Evolutionary conservation across 2,113 vertebrate species (phyloP).

Genomic region (Vanacampus margaritifer): DNA sequence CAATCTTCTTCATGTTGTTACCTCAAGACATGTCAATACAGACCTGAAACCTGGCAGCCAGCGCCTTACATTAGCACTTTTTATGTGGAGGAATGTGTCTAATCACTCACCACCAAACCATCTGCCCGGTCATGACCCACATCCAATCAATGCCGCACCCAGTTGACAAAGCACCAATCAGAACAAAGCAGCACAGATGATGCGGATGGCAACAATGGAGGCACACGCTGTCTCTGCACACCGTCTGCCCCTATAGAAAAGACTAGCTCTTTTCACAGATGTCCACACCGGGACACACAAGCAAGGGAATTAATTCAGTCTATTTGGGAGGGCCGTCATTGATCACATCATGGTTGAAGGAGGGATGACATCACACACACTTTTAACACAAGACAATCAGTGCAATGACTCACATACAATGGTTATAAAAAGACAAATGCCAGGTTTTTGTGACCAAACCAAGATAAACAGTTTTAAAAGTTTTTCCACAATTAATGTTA

Average conservation of each 20-base stretch:
- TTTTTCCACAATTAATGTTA: no score
- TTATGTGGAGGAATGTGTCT: constrained; percentile 43
- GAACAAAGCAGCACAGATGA: constrained; percentile 39
- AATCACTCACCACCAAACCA: constrained; percentile 53
- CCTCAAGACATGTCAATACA: neutral
- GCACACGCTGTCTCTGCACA: constrained; percentile 54
- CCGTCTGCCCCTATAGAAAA: constrained; percentile 25
- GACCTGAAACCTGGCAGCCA: neutral
- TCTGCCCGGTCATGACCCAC: constrained; percentile 69
- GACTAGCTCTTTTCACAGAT: constrained; percentile 37
- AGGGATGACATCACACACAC: constrained; percentile 23
- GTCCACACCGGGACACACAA: constrained; percentile 17
- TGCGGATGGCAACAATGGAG: constrained; percentile 54
- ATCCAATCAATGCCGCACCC: constrained; percentile 49
- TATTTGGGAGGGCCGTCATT: constrained; percentile 12
- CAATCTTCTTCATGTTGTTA: neutral
- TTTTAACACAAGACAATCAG: constrained; percentile 11
- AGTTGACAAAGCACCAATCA: constrained; percentile 56
- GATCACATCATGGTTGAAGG: constrained; percentile 19
- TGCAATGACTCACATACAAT: neutral
- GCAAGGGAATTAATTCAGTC: constrained; percentile 8
- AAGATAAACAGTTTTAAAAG: no score
- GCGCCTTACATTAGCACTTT: neutral
- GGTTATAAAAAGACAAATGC: neutral
- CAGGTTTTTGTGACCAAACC: neutral